Base-by-base conservation (phyloP, 2,888 invertebrate species). In the Machimus rusticus region DNA sequence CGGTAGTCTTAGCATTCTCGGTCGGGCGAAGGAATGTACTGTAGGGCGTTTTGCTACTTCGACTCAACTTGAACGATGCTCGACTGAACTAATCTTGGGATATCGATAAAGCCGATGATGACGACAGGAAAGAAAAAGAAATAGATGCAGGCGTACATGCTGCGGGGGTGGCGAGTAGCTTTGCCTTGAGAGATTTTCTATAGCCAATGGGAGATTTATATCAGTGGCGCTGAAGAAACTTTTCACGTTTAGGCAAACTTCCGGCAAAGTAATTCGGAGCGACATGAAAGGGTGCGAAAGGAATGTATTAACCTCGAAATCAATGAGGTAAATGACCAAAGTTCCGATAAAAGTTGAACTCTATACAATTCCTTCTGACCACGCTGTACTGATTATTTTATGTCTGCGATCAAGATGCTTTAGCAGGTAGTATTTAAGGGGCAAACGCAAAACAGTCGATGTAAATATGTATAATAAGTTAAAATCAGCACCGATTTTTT, bases 131-230 rank as follows among this genome's bases (percentile, higher is more conserved):
- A 81, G 55, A 39, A 66, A 87, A 66, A n/a, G 19, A 43, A 16
- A 39, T 57, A 9, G 19, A 85, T 79, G 39, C 46, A 5, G 51
- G 74, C 5, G 34, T 34, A n/a, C n/a, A 51, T 55, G 46, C 46
- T 46, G 43, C 14, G 28, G 6, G 23, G 74, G 57, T 9, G 39
- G 66, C 74, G 84, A 23, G 39, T 6, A 84, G 16, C 84, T 39
- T 84, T 84, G 39, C 23, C 39, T 28, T 34, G 39, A 37, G 74
- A 74, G 84, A 84, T 66, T 84, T 84, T 28, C 66, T 81, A 82
- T 76, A 76, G 76, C 51, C 43, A 76, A 88, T 87, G 87, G 46
- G 86, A 88, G 88, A 88, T 88, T 88, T 88, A 88, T 88, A 88
- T 88, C 88, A 23, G 43, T 6, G n/a, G 34, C 55, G 87, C 31